Percentiles rank a stretch among this genome's conserved stretches.
Evolutionary conservation across 1,140 invertebrate genomes (phyloP).

Genomic region (Anoplophora glabripennis): DNA sequence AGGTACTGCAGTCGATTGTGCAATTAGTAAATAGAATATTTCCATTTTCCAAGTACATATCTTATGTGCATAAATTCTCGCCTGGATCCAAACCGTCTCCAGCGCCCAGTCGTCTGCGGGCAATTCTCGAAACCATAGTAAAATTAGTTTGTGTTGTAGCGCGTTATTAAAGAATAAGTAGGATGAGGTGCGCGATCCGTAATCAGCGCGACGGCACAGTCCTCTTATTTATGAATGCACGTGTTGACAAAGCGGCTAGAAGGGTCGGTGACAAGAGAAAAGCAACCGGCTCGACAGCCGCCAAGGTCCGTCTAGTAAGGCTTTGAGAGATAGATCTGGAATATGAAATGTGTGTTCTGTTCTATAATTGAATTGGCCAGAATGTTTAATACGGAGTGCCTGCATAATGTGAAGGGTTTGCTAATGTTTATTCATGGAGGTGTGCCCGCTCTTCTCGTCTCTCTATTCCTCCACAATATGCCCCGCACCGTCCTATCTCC

Average conservation of each 20-base stretch:
- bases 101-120: too few relatives aligned
- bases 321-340: constrained; percentile 30
- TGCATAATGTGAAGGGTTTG: constrained; percentile 43
- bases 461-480: not conserved
- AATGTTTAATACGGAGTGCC: constrained; percentile 41
- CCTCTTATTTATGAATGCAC: constrained; percentile 22
- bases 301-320: constrained; percentile 6
- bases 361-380: constrained; percentile 46
- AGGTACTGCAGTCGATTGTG: too few relatives aligned
- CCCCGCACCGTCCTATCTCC: not conserved
- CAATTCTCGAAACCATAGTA: too few relatives aligned
- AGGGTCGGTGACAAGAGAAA: constrained; percentile 20
- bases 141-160: too few relatives aligned
- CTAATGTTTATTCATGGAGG: constrained; percentile 44
- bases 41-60: too few relatives aligned
- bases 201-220: constrained; percentile 9
- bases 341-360: constrained; percentile 40
- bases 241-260: constrained; percentile 23
- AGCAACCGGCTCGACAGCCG: constrained; percentile 13
- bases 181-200: constrained; percentile 3
- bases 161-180: too few relatives aligned
- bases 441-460: not conserved
- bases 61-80: too few relatives aligned
- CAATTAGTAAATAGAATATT: too few relatives aligned
- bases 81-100: too few relatives aligned